These are phyloP conservation scores for Leptonema lineaticorne DNA, from an alignment of 1,140 invertebrate genomes.

Conservation along the genomic window DNA sequence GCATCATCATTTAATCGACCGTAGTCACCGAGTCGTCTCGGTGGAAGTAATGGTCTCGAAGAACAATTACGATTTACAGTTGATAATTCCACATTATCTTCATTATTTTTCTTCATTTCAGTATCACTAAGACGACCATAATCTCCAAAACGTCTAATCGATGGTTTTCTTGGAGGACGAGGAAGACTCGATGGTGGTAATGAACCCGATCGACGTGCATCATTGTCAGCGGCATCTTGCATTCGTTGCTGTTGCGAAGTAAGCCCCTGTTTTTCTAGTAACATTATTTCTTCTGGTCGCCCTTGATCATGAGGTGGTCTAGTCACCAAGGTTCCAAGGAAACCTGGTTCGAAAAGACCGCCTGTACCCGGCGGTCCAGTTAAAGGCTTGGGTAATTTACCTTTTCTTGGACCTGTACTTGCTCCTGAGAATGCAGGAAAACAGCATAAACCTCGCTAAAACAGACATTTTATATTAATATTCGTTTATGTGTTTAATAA, in stretches of 20 bases:
- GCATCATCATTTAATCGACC: slow-evolving; percentile 60
- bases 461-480: slow-evolving; percentile 45
- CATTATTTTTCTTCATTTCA: slow-evolving; percentile 61
- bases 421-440: slow-evolving; percentile 85
- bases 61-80: slow-evolving; percentile 51
- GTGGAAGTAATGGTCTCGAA: slow-evolving; percentile 64
- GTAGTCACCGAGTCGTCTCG: slow-evolving; percentile 59
- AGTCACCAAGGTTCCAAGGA: slow-evolving; percentile 54
- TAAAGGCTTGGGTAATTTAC: slow-evolving; percentile 79
- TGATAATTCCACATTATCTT: slow-evolving; percentile 24
- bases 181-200: slow-evolving; percentile 68
- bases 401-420: slow-evolving; percentile 77
- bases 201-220: slow-evolving; percentile 53
- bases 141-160: slow-evolving; percentile 55
- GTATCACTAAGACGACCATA: slow-evolving; percentile 62
- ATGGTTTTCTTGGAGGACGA: slow-evolving; percentile 62
- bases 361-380: slow-evolving; percentile 65
- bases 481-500: too few relatives aligned
- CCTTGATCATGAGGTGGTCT: slow-evolving; percentile 52
- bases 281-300: slow-evolving; percentile 67
- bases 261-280: slow-evolving; percentile 73
- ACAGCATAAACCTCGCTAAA: slow-evolving; percentile 81
- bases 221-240: slow-evolving; percentile 53
- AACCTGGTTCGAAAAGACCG: slow-evolving; percentile 57
- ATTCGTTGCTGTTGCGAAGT: slow-evolving; percentile 73